Conservation (phyloP, 2,888 invertebrate species). For the Tenthredo mesomela region DNA sequence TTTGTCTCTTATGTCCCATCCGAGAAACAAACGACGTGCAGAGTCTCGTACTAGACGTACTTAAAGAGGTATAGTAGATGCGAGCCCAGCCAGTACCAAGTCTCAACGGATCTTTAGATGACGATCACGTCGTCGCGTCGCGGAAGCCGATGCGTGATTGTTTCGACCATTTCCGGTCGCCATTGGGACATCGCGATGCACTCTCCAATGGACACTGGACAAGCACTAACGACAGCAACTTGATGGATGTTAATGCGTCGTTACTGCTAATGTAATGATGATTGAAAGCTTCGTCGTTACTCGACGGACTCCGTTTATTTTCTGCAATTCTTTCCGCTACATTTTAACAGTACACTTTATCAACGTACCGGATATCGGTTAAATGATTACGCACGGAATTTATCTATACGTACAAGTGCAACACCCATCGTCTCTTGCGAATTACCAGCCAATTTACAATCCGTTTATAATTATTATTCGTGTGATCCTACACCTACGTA, state of each 20-base stretch:
- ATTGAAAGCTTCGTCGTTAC: conserved; percentile 70
- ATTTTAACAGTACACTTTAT: background rate
- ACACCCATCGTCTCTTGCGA: background rate
- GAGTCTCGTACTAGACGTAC: conserved; percentile 28
- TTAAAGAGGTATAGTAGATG: conserved; percentile 4
- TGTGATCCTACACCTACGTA: background rate
- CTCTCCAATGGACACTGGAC: conserved; percentile 64
- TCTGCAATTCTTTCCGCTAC: conserved; percentile 26
- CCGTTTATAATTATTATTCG: background rate
- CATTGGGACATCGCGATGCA: conserved; percentile 62
- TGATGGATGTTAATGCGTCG: conserved; percentile 73
- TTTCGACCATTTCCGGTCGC: conserved; percentile 67
- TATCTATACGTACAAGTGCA: background rate
- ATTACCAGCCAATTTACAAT: background rate
- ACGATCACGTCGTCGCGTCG: conserved; percentile 63
- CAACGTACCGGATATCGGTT: background rate
- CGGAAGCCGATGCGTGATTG: conserved; percentile 66
- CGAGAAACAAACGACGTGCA: conserved; percentile 31
- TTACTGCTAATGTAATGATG: conserved; percentile 73
- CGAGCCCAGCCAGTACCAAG: background rate
- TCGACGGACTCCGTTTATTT: conserved; percentile 19
- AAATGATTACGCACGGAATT: background rate
- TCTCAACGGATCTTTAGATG: conserved; percentile 56
- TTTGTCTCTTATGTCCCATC: conserved; percentile 19
- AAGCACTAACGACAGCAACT: conserved; percentile 71